Conservation (phyloP, 37 sponge, comb jelly and placozoan genomes). For the Amphimedon queenslandica region DNA sequence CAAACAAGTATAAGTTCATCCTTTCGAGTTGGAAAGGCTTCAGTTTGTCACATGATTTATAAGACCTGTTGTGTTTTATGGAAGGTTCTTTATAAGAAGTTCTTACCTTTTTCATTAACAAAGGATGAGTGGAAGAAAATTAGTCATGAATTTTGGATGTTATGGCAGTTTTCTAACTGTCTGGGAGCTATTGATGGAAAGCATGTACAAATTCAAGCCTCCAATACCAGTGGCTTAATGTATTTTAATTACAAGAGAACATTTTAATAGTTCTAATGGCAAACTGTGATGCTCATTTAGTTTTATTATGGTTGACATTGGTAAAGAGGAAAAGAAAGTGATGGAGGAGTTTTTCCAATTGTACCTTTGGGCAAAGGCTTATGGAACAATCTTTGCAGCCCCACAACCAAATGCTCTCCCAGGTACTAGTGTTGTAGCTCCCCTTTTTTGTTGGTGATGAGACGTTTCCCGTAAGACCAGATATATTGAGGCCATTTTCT, state of each 20-base stretch:
- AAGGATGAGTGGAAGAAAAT: constrained; percentile 21
- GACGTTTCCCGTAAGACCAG: constrained; percentile 18
- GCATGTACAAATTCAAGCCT: constrained; percentile 47
- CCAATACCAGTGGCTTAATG: constrained; percentile 18
- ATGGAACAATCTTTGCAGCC: background rate
- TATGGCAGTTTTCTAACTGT: constrained; percentile 45
- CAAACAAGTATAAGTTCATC: background rate
- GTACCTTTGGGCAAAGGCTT: constrained; percentile 24
- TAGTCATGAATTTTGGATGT: constrained; percentile 4
- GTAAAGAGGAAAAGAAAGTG: constrained; percentile 45
- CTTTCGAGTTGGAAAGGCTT: background rate
- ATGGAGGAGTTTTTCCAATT: constrained; percentile 42
- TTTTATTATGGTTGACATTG: constrained; percentile 22
- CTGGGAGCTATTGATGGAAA: constrained; percentile 32
- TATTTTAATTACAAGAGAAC: constrained; percentile 43
- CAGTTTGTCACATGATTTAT: background rate
- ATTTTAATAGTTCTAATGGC: constrained; percentile 25
- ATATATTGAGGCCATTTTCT: constrained; percentile 30
- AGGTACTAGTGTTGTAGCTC: constrained; percentile 1
- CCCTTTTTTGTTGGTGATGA: constrained; percentile 31
- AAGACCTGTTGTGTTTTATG: constrained; percentile 18
- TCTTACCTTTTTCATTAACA: background rate
- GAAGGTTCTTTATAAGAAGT: constrained; percentile 1
- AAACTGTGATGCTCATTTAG: constrained; percentile 27
- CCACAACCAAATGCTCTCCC: constrained; percentile 3